phyloP scores from a whole-genome alignment of 2,888 invertebrate genomes.

The Chalcis sispes region DNA sequence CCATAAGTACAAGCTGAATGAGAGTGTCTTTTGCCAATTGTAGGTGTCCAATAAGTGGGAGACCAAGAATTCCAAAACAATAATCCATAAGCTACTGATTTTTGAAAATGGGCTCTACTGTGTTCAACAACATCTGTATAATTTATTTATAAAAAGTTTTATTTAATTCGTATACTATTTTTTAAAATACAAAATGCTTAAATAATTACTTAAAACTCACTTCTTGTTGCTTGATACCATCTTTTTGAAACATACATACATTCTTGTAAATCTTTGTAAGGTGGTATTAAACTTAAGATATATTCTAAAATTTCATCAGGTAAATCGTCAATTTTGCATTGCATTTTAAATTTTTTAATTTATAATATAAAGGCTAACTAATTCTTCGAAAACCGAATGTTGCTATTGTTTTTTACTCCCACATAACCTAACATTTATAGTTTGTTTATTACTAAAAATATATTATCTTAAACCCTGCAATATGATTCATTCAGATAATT shows the following conservation, averaged over 20 bases:
- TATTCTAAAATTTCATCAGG: constrained; percentile 97
- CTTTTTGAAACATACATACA: constrained; percentile 91
- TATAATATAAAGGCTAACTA: constrained; percentile 22
- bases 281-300: constrained; percentile 91
- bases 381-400: constrained; percentile 36
- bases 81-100: constrained; percentile 86
- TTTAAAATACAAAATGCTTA: not conserved
- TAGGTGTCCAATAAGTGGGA: constrained; percentile 80
- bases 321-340: constrained; percentile 81
- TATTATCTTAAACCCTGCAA: no score
- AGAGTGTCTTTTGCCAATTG: constrained; percentile 94
- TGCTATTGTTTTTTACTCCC: constrained; percentile 20
- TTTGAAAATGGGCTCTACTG: constrained; percentile 84
- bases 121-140: constrained; percentile 86
- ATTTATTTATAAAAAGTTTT: not conserved
- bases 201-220: constrained; percentile 78
- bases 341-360: constrained; percentile 61
- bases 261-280: constrained; percentile 92
- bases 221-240: constrained; percentile 90
- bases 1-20: constrained; percentile 91
- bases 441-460: not conserved
- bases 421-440: constrained; percentile 46
- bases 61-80: constrained; percentile 85
- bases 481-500: no score
- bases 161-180: not conserved